Evolutionary conservation across 2,113 vertebrate species (phyloP).

Genomic region (Brevimyrus niger): DNA sequence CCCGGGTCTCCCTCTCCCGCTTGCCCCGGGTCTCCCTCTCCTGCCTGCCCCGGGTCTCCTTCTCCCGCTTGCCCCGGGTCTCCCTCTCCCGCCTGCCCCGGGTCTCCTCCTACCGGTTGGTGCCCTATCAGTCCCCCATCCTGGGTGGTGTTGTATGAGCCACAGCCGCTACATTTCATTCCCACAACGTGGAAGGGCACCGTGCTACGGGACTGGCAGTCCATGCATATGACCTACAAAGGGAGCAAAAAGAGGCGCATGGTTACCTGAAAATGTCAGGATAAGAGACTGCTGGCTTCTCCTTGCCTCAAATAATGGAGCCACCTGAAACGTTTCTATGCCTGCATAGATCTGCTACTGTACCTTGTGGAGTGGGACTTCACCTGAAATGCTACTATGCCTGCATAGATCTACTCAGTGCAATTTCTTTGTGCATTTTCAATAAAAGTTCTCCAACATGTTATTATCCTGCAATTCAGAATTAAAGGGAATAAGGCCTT

Average conservation of each 20-base stretch:
- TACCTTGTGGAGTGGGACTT: background rate
- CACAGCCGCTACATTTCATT: constrained; percentile 83
- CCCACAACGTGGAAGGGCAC: constrained; percentile 86
- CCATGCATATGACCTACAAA: constrained; percentile 82
- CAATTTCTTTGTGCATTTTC: background rate
- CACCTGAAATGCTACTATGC: background rate
- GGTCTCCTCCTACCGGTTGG: background rate
- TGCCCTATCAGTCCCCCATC: constrained; percentile 59
- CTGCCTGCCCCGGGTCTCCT: too few species aligned
- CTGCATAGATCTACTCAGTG: background rate
- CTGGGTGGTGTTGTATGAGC: constrained; percentile 86
- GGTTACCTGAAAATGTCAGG: background rate
- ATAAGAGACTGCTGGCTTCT: background rate
- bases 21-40: too few species aligned
- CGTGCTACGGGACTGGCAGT: constrained; percentile 76
- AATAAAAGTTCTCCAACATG: background rate
- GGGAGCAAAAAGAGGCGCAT: background rate
- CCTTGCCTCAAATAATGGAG: background rate
- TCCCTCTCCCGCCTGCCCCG: too few species aligned
- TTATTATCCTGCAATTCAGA: background rate
- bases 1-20: background rate
- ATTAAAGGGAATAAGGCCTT: background rate
- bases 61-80: background rate
- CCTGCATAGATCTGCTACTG: background rate
- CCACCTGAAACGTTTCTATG: background rate